Percentiles rank a stretch among this genome's conserved stretches.
phyloP scores from a whole-genome alignment of 2,113 vertebrate species.

The Fulmarus glacialis region DNA sequence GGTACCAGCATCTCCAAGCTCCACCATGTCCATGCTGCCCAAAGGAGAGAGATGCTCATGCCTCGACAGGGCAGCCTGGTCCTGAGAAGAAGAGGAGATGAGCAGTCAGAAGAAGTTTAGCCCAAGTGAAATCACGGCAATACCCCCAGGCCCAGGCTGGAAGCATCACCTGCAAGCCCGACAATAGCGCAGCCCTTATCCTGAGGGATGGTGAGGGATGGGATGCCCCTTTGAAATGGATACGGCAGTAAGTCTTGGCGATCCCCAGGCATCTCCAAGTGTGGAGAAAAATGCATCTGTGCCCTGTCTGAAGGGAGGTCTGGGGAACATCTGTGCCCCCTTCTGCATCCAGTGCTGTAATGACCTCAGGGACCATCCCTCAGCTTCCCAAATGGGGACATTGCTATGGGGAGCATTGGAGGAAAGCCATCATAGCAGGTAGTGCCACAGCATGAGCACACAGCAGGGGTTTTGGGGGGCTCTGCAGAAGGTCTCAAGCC shows the following conservation, averaged over 20 bases:
- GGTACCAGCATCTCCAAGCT: not conserved
- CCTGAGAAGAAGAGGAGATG: not conserved
- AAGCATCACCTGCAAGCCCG: not conserved
- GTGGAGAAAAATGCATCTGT: not conserved
- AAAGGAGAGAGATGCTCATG: not conserved
- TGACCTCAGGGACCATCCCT: not conserved
- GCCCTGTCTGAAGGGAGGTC: not conserved
- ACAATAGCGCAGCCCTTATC: not conserved
- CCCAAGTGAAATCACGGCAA: not conserved
- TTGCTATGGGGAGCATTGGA: not conserved
- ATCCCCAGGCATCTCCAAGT: not conserved
- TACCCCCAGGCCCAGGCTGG: not conserved
- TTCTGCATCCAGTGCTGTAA: not conserved
- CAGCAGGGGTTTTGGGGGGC: not conserved
- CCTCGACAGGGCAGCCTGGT: not conserved
- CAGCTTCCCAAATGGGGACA: not conserved
- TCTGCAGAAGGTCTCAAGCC: not conserved
- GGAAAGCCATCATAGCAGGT: not conserved
- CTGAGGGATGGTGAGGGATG: not conserved
- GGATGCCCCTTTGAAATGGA: not conserved
- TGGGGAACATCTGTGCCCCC: not conserved
- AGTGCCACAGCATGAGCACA: not conserved
- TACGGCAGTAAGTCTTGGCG: not conserved
- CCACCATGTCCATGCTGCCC: not conserved
- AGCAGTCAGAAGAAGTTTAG: not conserved